Evolutionary conservation across 2,113 vertebrate genomes (phyloP).

Genomic region (Oncorhynchus nerka): DNA sequence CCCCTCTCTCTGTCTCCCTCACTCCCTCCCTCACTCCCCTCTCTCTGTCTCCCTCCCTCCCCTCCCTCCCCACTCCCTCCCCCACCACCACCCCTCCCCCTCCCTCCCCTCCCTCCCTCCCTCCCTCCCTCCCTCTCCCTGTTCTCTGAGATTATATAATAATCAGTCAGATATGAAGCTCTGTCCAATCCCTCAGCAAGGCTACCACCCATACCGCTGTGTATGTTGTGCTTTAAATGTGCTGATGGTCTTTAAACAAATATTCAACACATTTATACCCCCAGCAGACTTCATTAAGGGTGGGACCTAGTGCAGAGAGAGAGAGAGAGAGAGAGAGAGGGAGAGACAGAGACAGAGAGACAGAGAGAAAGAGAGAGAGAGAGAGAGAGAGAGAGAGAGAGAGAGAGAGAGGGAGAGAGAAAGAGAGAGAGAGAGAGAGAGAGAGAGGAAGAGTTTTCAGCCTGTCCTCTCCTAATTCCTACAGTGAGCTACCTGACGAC

Average conservation of each 20-base stretch:
- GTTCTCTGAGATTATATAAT: conserved; percentile 26
- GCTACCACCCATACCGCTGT: conserved; percentile 77
- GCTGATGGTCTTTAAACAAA: conserved; percentile 85
- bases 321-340: conserved; percentile 41
- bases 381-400: conserved; percentile 7
- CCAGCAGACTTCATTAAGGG: conserved; percentile 95
- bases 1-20: neutral
- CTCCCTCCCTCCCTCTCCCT: no score
- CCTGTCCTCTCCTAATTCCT: conserved; percentile 16
- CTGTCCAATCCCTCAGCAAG: conserved; percentile 45
- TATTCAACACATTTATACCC: conserved; percentile 91
- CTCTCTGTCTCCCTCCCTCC: no score
- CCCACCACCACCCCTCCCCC: no score
- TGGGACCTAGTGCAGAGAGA: conserved; percentile 79
- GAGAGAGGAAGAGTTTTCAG: conserved; percentile 25
- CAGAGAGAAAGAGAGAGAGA: conserved; percentile 14
- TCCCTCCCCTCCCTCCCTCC: no score
- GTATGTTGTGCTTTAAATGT: conserved; percentile 80
- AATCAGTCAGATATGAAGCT: conserved; percentile 70
- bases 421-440: neutral
- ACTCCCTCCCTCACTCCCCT: rapidly evolving
- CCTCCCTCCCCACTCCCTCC: no score
- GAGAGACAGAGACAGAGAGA: conserved; percentile 17
- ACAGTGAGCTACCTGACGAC: neutral
- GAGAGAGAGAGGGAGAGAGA: conserved; percentile 12